Base-by-base conservation (phyloP, 2,797 vertebrate genomes). In the Malurus leucopterus region DNA sequence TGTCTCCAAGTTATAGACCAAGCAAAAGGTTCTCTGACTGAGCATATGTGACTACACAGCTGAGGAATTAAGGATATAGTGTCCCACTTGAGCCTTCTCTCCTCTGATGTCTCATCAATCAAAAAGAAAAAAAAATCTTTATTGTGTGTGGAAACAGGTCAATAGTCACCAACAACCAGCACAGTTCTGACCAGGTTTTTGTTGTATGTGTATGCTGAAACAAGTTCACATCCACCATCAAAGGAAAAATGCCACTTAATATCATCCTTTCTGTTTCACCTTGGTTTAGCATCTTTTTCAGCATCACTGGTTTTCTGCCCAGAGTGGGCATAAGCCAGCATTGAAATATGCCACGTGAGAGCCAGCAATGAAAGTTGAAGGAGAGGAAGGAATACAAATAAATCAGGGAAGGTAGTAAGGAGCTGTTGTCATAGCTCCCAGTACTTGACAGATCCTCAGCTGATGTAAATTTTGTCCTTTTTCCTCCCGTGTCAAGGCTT, bases 371-470 rank as follows among this genome's bases (percentile, higher is more conserved):
- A 67, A 88, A 84, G 59, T 15, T 72, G 54, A 29, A 58, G 36
- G 34, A 78, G 51, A 84, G 50, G 30, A 90, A 73, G 41, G 44
- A 83, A 94, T 57, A 65, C 51, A 75, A 59, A 87, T 65, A 93
- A 91, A 89, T 69, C 65, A 15, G 11, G 8, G 11, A 46, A 58
- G 19, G n/a, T 65, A 82, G 47, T 38, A 81, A 38, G 21, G 41
- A 72, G 11, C 34, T 84, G 59, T 82, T 91, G 80, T 91, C 71
- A 75, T 63, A 86, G 86, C 53, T 92, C 55, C 77, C 59, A 69
- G 55, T 29, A 63, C 41, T 84, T 86, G 63, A 77, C 46, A 82
- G 50, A 64, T 68, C 22, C 49, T 85, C 43, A 57, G 11, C 0
- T 47, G 61, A 73, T 61, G 29, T 65, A 73, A 86, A 83, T 77